Evolutionary conservation across 2,797 vertebrate genomes (phyloP).

Genomic region (Lateolabrax maculatus): DNA sequence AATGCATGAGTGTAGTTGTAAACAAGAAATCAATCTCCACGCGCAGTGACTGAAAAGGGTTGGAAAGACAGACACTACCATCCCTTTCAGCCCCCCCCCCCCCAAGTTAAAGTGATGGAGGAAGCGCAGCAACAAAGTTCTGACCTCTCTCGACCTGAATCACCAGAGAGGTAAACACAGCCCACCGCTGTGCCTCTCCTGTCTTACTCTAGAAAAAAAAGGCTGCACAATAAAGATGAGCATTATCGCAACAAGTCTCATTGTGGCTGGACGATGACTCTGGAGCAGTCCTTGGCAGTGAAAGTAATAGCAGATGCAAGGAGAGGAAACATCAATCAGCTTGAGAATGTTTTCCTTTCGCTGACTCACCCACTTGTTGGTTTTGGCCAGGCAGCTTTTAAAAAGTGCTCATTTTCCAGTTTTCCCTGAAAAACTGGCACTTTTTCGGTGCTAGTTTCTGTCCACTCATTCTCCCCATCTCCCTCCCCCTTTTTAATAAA

Average conservation of each 20-base stretch:
- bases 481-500: conserved; percentile 31
- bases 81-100: conserved; percentile 24
- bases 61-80: conserved; percentile 33
- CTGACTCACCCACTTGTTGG: conserved; percentile 76
- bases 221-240: conserved; percentile 29
- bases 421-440: conserved; percentile 41
- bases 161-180: conserved; percentile 52
- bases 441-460: conserved; percentile 25
- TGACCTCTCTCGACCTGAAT: conserved; percentile 59
- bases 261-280: conserved; percentile 63
- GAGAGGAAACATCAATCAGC: conserved; percentile 80
- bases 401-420: conserved; percentile 37
- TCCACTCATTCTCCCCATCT: background rate
- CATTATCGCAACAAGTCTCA: conserved; percentile 53
- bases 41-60: conserved; percentile 39
- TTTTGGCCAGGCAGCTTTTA: conserved; percentile 68
- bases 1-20: conserved; percentile 43
- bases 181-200: background rate
- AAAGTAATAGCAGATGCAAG: conserved; percentile 73
- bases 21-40: conserved; percentile 36
- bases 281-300: conserved; percentile 57
- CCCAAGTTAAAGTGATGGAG: conserved; percentile 63
- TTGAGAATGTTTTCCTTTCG: conserved; percentile 70
- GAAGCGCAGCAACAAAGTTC: conserved; percentile 34
- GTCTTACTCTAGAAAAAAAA: background rate